A percentile compares a stretch with the other conserved stretches of the same genome.
Conservation (phyloP, 2,797 vertebrate species). For the Miichthys miiuy region DNA sequence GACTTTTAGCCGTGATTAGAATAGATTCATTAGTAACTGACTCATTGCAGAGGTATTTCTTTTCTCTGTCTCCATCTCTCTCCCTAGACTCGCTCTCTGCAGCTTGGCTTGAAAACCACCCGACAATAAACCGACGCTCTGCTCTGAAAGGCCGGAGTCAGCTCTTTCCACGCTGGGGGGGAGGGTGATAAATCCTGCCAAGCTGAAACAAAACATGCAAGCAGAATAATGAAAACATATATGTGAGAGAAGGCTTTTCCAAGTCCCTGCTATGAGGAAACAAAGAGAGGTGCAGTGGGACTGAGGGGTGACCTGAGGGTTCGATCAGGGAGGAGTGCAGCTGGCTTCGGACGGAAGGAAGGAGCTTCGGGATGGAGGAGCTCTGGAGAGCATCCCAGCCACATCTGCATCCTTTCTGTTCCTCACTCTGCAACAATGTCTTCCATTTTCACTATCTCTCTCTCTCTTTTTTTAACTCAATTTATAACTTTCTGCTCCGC, state of each 20-base stretch:
- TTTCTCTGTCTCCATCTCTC: slow-evolving; percentile 13
- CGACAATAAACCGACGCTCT: slow-evolving; percentile 29
- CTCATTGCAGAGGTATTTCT: slow-evolving; percentile 14
- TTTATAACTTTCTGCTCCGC: slow-evolving; percentile 10
- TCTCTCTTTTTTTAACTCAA: background rate
- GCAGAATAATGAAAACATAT: slow-evolving; percentile 3
- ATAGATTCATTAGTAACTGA: slow-evolving; percentile 14
- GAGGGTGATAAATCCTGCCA: slow-evolving; percentile 40
- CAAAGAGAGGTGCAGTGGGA: background rate
- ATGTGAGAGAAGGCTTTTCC: slow-evolving; percentile 23
- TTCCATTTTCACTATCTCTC: background rate
- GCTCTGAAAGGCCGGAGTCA: slow-evolving; percentile 43
- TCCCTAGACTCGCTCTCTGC: slow-evolving; percentile 16
- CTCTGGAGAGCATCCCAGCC: slow-evolving; percentile 35
- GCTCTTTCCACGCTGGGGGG: slow-evolving; percentile 29
- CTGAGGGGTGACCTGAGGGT: slow-evolving; percentile 10
- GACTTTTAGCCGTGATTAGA: slow-evolving; percentile 6
- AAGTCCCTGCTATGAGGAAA: slow-evolving; percentile 3
- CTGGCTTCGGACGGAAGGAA: slow-evolving; percentile 29
- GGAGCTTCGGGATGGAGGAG: slow-evolving; percentile 16
- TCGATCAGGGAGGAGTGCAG: slow-evolving; percentile 22
- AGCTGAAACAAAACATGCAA: slow-evolving; percentile 43
- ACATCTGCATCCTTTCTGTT: slow-evolving; percentile 52
- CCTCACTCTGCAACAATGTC: background rate
- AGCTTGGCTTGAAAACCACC: slow-evolving; percentile 22